Base-by-base conservation (phyloP, 2,113 vertebrate genomes). In the Halcyon malimbica region DNA sequence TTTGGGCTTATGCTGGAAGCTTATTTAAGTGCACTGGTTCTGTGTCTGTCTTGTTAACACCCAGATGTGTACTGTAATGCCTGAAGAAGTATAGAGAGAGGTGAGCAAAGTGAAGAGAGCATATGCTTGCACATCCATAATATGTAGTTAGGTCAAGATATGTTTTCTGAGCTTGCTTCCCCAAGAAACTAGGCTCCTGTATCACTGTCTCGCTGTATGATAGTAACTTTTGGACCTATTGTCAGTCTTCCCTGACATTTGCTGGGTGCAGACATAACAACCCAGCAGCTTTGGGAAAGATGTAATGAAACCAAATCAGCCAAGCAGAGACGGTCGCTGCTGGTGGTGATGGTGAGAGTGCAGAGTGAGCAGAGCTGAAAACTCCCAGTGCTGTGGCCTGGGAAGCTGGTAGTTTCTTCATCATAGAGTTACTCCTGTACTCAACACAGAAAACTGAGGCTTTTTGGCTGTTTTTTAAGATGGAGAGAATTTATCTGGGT, bases 1-100 rank as follows among this genome's bases (percentile, higher is more conserved):
- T 10, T 6, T 37, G 67, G 48, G 73, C 28, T 78, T 19, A 16
- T 3, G 54, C 16, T 33, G 42, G 57, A 67, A 48, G 69, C 69
- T 68, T 33, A 19, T 57, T n/a, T 26, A 11, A 59, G 79, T 13
- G 46, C 24, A 5, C 14, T 3, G 56, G 67, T 33, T 67, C 88
- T 87, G 11, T n/a, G 74, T 75, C 62, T 62, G 35, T 33, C 88
- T 51, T 59, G 59, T 74, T 88, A 33, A 13, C 82, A 42, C 16
- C 13, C 51, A 25, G 13, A 10, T 11, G 1, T 5, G 51, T 10
- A 1, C 37, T 24, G 31, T 4, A 18, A 67, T 5, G 6, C 16
- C 29, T 42, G 26, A 25, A 57, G 75, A 41, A 73, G 41, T 3
- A 24, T 7, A 68, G 44, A 81, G 48, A 41, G 65, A 51, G 87